A percentile compares a stretch with the other conserved stretches of the same genome.
phyloP scores from a whole-genome alignment of 2,113 vertebrate species.

The Centropus unirufus region DNA sequence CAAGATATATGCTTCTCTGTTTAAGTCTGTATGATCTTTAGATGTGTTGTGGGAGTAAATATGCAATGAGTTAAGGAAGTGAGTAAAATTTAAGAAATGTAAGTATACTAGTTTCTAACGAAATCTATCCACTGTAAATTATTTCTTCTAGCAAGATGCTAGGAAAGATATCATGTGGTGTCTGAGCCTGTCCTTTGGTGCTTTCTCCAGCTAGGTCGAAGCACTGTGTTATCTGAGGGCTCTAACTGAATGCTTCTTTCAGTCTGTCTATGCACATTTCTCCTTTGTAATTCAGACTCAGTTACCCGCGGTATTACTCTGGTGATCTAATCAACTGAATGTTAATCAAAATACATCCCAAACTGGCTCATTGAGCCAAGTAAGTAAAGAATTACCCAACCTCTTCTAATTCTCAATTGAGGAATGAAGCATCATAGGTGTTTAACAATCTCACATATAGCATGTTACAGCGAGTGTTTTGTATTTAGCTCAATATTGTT shows the following conservation, averaged over 20 bases:
- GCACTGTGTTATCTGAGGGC: background rate
- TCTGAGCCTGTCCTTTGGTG: background rate
- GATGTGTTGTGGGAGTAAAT: background rate
- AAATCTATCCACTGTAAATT: background rate
- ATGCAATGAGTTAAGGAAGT: background rate
- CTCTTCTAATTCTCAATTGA: background rate
- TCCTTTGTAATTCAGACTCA: background rate
- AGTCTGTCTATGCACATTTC: background rate
- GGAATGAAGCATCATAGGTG: background rate
- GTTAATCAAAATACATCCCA: background rate
- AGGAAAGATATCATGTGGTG: background rate
- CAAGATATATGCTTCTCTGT: background rate
- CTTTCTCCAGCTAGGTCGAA: background rate
- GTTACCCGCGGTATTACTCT: background rate
- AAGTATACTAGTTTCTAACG: background rate
- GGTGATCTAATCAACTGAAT: background rate
- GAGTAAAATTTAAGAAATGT: background rate
- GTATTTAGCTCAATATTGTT: background rate
- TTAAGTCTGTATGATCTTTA: accelerated
- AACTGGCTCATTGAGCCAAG: background rate
- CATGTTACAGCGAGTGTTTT: background rate
- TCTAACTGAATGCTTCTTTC: background rate
- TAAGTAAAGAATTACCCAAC: background rate
- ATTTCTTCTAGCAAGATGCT: background rate
- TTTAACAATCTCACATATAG: background rate